Evolutionary conservation across 2,797 vertebrate species (phyloP), one percentile per base, ranked within the genome.

Genomic region (Melanitta fusca): DNA sequence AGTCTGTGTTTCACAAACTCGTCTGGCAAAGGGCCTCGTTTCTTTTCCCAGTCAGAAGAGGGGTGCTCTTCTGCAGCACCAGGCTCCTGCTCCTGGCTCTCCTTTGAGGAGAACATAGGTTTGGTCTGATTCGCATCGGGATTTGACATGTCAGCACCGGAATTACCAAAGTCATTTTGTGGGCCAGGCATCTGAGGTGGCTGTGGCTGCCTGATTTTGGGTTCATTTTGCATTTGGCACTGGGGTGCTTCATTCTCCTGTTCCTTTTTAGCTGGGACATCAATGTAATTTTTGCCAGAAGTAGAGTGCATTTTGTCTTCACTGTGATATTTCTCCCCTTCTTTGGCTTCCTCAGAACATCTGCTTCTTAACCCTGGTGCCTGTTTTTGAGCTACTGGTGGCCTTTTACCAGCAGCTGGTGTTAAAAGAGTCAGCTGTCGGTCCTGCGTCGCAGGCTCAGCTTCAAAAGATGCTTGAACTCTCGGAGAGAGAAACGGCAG

Each of bases 351-450:
- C 62, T 72, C 34, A 68, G 79, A 72, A 71, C 2, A 19, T 13
- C n/a, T 73, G 15, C 17, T 57, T 68, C 27, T 66, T 62, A 60
- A 77, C 62, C 72, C 24, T 19, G 65, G 10, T 30, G 10, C 27
- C 12, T 53, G 51, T 24, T 81, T 85, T 56, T 32, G 93, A 6
- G 73, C 53, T 60, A 11, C 12, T 5, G 22, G 41, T 22, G 95
- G 65, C 70, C 85, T 97, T 73, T 91, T 69, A 7, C 82, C 86
- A 80, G 89, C 80, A 12, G 65, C 30, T 19, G 91, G 74, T 38
- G 49, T 64, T 75, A 72, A 28, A 39, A 86, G 25, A 12, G 43
- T 93, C 56, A 96, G 20, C 12, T 73, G 94, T 8, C 1, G 85
- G 28, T 94, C 19, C 3, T 90, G 80, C 7, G 27, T 7, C 45